Evolutionary conservation across 2,888 invertebrate genomes (phyloP), one percentile per base, ranked within the genome.

Genomic region (Heteromyza rotundicornis): DNA sequence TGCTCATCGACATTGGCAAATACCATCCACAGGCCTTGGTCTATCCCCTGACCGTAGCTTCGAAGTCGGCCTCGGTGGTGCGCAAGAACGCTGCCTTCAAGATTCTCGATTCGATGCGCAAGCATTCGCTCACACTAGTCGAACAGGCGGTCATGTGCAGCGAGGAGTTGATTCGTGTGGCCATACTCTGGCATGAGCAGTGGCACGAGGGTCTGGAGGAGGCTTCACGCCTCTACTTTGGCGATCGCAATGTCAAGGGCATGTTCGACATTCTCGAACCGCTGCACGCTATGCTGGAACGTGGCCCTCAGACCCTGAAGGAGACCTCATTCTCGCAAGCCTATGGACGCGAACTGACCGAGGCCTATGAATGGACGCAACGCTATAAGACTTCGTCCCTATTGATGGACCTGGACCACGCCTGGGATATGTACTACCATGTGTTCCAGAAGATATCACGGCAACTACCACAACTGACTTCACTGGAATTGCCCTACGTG

Each of bases 361-460:
- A 98, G 78, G 99, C 99, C 0, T 90, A 92, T 72, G 96, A 96
- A 74, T 98, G 96, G 94, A 99, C 98, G 80, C 90, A 92, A 76
- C 89, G 95, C 73, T 98, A 92, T 80, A 92, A 90, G 84, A 87
- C 90, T 22, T 92, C 95, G 0, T 90, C 92, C 0, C 91, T 92
- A 71, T 90, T 92, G 3, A 90, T 96, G 69, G 98, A 99, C 77
- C 84, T 99, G 68, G 97, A 96, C 80, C 96, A 96, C 80, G 99
- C 99, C 2, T 99, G 99, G 99, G 98, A 99, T 81, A 87, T 98
- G 36, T 99, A 99, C 84, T 99, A 99, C 84, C 95, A 97, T 81
- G 98, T 99, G 57, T 99, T 99, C 85, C 89, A 98, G 24, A 89
- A 96, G 71, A 98, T 99, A 80, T 94, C 96, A 19, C 89, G 96